phyloP scores from a whole-genome alignment of 2,113 vertebrate genomes.

The Dryoscopus gambensis region DNA sequence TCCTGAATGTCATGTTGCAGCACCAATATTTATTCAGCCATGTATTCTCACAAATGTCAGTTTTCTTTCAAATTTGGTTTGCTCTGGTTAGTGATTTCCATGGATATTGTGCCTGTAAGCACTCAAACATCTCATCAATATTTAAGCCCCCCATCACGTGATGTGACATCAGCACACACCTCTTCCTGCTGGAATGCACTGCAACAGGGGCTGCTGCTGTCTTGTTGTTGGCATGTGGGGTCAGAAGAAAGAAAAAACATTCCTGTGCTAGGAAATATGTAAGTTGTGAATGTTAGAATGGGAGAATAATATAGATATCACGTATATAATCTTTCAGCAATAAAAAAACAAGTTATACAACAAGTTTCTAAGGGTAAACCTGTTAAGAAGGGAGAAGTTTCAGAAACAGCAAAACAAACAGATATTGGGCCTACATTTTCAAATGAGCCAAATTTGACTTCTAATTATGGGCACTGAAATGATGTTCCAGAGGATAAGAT shows the following conservation, averaged over 20 bases:
- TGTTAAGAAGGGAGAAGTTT: background rate
- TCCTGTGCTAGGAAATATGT: background rate
- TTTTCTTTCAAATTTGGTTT: background rate
- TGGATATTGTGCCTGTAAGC: background rate
- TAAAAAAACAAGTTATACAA: background rate
- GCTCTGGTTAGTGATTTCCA: background rate
- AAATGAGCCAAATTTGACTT: background rate
- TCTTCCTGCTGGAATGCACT: background rate
- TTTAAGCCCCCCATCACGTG: rapidly evolving
- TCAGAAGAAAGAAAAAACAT: background rate
- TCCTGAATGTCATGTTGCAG: background rate
- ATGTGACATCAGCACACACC: background rate
- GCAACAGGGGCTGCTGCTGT: background rate
- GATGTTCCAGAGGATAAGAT: background rate
- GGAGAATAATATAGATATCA: background rate
- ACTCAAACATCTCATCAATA: background rate
- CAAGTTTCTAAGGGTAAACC: background rate
- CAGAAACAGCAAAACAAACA: background rate
- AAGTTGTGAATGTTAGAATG: background rate
- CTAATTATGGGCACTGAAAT: background rate
- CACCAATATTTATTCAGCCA: background rate
- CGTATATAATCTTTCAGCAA: background rate
- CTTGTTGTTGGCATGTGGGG: background rate
- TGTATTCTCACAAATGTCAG: background rate
- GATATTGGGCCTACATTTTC: background rate